These are phyloP conservation scores for Crioceris asparagi DNA, from an alignment of 2,888 invertebrate species.

Conservation along the genomic window DNA sequence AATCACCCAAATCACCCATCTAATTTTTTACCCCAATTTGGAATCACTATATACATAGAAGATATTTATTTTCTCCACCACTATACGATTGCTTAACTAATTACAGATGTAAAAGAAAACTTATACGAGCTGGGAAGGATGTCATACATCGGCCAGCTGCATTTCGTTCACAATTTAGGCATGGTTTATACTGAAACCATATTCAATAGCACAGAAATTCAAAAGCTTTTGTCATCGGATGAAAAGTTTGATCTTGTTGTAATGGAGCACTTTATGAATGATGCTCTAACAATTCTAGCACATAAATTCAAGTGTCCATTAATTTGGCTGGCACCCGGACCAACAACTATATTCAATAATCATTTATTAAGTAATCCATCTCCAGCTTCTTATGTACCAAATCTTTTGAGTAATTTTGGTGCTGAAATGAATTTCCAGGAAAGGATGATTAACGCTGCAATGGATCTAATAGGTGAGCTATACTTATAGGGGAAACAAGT, in stretches of 20 bases:
- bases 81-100: too few relatives aligned
- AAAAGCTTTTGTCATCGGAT: constrained; percentile 22
- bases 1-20: too few relatives aligned
- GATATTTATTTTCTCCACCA: too few relatives aligned
- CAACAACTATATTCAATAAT: constrained; percentile 21
- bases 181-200: constrained; percentile 5
- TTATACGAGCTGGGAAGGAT: constrained; percentile 7
- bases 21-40: too few relatives aligned
- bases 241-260: constrained; percentile 27
- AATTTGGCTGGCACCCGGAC: constrained; percentile 10
- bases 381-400: constrained; percentile 41
- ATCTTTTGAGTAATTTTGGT: constrained; percentile 34
- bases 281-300: constrained; percentile 17
- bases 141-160: constrained; percentile 5
- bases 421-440: constrained; percentile 42
- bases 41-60: too few relatives aligned
- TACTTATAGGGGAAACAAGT: too few relatives aligned
- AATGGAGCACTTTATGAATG: constrained; percentile 26
- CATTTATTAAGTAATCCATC: constrained; percentile 39
- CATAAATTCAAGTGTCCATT: constrained; percentile 14
- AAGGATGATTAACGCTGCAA: constrained; percentile 42
- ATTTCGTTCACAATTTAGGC: constrained; percentile 4
- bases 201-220: constrained; percentile 19
- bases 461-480: constrained; percentile 9
- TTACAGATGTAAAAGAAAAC: constrained; percentile 6